These are phyloP conservation scores for Porites australiensis DNA, from an alignment of 64 coral and sea anemone genomes.

Conservation along the genomic window DNA sequence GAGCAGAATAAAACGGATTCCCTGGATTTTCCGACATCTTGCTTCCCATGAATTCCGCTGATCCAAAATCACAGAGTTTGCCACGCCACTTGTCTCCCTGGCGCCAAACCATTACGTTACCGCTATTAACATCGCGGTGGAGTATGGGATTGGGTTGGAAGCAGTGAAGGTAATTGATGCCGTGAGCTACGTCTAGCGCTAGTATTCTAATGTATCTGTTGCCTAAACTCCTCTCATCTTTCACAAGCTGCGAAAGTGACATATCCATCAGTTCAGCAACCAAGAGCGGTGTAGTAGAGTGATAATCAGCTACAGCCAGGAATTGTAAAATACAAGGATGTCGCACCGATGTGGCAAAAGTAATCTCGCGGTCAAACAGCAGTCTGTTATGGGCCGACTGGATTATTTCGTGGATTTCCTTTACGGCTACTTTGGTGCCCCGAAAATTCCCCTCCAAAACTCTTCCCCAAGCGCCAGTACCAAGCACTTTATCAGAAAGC, in stretches of 20 bases:
- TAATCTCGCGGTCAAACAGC: slow-evolving; percentile 87
- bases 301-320: slow-evolving; percentile 71
- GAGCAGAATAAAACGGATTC: slow-evolving; percentile 90
- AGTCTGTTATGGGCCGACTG: slow-evolving; percentile 78
- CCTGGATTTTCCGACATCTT: slow-evolving; percentile 89
- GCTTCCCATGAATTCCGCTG: slow-evolving; percentile 83
- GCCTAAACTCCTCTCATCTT: slow-evolving; percentile 40
- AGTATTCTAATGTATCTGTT: slow-evolving; percentile 76
- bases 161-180: slow-evolving; percentile 84
- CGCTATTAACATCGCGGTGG: slow-evolving; percentile 84
- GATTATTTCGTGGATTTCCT: slow-evolving; percentile 90
- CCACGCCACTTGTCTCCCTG: slow-evolving; percentile 86
- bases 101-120: slow-evolving; percentile 89
- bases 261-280: slow-evolving; percentile 87
- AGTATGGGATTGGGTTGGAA: slow-evolving; percentile 85
- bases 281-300: slow-evolving; percentile 59
- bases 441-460: slow-evolving; percentile 88
- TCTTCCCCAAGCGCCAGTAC: slow-evolving; percentile 89
- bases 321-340: slow-evolving; percentile 87
- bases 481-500: slow-evolving; percentile 75
- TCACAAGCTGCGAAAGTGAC: slow-evolving; percentile 73
- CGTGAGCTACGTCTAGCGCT: slow-evolving; percentile 70
- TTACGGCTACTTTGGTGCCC: slow-evolving; percentile 80
- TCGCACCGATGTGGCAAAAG: slow-evolving; percentile 71
- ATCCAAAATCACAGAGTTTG: slow-evolving; percentile 95